Percentiles rank a stretch among this genome's conserved stretches.
Evolutionary conservation across 2,797 vertebrate genomes (phyloP).

Genomic region (Phalanger gymnotis): DNA sequence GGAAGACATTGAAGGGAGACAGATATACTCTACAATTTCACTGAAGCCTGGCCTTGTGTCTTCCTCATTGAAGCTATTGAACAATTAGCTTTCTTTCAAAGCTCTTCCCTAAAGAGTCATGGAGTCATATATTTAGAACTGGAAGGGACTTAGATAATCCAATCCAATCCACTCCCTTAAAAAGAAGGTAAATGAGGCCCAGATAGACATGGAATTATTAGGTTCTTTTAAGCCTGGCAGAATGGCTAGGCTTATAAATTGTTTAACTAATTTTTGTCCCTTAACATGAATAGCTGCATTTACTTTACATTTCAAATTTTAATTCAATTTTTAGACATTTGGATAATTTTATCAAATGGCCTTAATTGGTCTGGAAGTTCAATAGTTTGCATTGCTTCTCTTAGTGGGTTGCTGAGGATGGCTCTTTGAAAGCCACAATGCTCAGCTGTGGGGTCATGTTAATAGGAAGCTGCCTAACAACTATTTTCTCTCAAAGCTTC

Average conservation of each 20-base stretch:
- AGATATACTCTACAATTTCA: neutral
- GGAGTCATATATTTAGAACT: neutral
- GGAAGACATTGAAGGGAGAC: neutral
- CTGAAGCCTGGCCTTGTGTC: neutral
- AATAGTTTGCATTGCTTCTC: neutral
- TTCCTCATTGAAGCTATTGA: neutral
- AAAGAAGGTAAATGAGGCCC: neutral
- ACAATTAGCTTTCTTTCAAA: neutral
- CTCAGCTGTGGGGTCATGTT: neutral
- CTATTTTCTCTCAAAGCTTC: neutral
- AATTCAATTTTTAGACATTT: neutral
- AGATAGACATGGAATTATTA: neutral
- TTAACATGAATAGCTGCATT: neutral
- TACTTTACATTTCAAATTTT: neutral
- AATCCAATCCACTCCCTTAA: neutral
- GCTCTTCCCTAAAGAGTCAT: neutral
- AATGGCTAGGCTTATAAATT: neutral
- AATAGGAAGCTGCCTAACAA: constrained; percentile 18
- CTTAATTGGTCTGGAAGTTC: neutral
- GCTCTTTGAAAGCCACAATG: neutral
- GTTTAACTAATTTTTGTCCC: neutral
- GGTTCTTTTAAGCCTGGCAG: neutral
- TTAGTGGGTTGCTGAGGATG: neutral
- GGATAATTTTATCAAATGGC: neutral
- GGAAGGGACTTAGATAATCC: neutral